A percentile compares a stretch with the other conserved stretches of the same genome.
These are phyloP conservation scores for Cichlasoma orientale DNA, from an alignment of 2,797 vertebrate species.

Conservation along the genomic window DNA sequence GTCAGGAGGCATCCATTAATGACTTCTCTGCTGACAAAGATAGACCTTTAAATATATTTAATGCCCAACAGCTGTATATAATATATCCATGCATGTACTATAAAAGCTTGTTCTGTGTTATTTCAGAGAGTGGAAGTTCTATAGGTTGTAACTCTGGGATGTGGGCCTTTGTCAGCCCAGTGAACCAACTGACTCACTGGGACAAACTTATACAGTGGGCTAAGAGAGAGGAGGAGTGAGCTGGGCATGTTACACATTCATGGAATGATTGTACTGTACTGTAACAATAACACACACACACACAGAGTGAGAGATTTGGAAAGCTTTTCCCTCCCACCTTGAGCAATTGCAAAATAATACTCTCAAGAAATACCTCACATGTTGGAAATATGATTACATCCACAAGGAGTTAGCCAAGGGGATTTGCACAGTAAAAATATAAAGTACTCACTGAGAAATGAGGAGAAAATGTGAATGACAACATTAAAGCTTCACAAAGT, in stretches of 20 bases:
- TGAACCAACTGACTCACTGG: constrained; percentile 52
- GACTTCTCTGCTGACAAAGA: not conserved
- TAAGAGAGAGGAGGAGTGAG: constrained; percentile 26
- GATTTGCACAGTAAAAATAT: constrained; percentile 61
- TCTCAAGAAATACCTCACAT: constrained; percentile 68
- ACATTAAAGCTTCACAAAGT: constrained; percentile 16
- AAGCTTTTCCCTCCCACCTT: constrained; percentile 52
- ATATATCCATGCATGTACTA: not conserved
- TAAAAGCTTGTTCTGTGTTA: not conserved
- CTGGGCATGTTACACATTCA: constrained; percentile 50
- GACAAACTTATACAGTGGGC: constrained; percentile 58
- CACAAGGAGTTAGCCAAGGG: constrained; percentile 39
- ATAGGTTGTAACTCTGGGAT: constrained; percentile 33
- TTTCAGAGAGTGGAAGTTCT: constrained; percentile 29
- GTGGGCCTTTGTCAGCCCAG: constrained; percentile 45
- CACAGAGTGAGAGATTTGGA: constrained; percentile 13
- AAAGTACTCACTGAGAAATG: constrained; percentile 42
- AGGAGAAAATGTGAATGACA: constrained; percentile 30
- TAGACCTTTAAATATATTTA: not conserved
- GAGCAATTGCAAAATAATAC: constrained; percentile 71
- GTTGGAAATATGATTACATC: constrained; percentile 61
- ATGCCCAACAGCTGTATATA: not conserved
- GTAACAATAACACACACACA: constrained; percentile 65
- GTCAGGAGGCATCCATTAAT: not conserved
- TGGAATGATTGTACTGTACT: constrained; percentile 60